Evolutionary conservation across 2,113 vertebrate genomes (phyloP), one percentile per base, ranked within the genome.

Genomic region (Trachemys scripta): DNA sequence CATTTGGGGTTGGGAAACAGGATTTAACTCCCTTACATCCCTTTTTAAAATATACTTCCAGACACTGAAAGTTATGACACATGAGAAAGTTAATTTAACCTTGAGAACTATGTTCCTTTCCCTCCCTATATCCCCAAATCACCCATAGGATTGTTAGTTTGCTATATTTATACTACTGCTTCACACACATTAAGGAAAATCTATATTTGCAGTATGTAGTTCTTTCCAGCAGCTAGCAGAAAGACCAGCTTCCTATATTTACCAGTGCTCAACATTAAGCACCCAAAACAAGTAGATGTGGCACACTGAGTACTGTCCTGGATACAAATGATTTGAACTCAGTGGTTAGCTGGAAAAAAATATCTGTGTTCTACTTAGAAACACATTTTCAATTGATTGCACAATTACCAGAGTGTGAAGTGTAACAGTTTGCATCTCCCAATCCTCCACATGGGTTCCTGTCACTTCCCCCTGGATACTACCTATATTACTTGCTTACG

Each of bases 11-110:
- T 20, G 78, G 45, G 38, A 90, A 90, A 24, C 2, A 50, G 35
- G 29, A 50, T 87, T 81, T 6, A 35, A 57, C 12, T 83, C 10
- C n/a, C 22, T 42, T 75, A 22, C 38, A 75, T 3, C 38, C 14
- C 5, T n/a, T 82, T 27, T 12, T 1, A 0, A 1, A n/a, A 69
- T 10, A 35, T 54, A 24, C 24, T 86, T 62, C 47, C 90, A 87
- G 90, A 91, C 31, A 22, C 85, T 75, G 81, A 5, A 65, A 35
- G 38, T 75, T 49, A 88, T 3, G 10, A 50, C 1, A 5, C 27
- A 1, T 57, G 82, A 82, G 53, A 4, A 24, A 86, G 20, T 7
- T 75, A 75, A 45, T 75, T 75, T 38, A 75, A 42, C n/a, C 6
- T 42, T 22, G 56, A 51, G 19, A 2, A 12, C 3, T 7, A 22